Percentiles rank a stretch among this genome's conserved stretches.
phyloP scores from a whole-genome alignment of 2,888 invertebrate species.

The Tetragonisca angustula region DNA sequence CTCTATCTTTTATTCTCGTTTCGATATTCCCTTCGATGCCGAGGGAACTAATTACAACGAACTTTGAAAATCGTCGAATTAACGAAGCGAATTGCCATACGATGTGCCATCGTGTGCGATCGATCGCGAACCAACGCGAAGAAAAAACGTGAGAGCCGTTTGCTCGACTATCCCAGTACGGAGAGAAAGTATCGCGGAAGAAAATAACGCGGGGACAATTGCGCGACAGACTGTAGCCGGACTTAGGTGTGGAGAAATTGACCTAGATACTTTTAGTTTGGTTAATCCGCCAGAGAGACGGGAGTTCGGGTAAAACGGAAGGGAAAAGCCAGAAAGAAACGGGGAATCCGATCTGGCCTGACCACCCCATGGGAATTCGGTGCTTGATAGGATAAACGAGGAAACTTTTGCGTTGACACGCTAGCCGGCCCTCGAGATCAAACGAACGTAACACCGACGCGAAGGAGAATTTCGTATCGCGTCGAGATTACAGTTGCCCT shows the following conservation, averaged over 20 bases:
- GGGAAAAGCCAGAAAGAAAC: conserved; percentile 22
- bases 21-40: not conserved
- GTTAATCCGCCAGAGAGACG: conserved; percentile 37
- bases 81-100: not conserved
- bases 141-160: too few species aligned
- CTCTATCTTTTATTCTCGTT: fast-evolving
- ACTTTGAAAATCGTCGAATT: not conserved
- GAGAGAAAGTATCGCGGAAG: not conserved
- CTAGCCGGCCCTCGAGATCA: conserved; percentile 44
- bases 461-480: conserved; percentile 10
- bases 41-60: not conserved
- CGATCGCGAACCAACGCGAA: not conserved
- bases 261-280: conserved; percentile 56
- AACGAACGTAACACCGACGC: conserved; percentile 41
- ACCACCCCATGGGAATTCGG: conserved; percentile 59
- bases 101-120: not conserved
- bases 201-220: not conserved
- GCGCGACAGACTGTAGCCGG: not conserved
- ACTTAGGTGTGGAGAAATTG: not conserved
- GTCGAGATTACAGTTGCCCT: not conserved
- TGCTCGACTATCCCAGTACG: not conserved
- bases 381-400: conserved; percentile 59
- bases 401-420: conserved; percentile 57
- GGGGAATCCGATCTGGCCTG: conserved; percentile 28
- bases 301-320: conserved; percentile 19